A percentile compares a stretch with the other conserved stretches of the same genome.
phyloP scores from a whole-genome alignment of 2,797 vertebrate species.

The Cetoscarus ocellatus region DNA sequence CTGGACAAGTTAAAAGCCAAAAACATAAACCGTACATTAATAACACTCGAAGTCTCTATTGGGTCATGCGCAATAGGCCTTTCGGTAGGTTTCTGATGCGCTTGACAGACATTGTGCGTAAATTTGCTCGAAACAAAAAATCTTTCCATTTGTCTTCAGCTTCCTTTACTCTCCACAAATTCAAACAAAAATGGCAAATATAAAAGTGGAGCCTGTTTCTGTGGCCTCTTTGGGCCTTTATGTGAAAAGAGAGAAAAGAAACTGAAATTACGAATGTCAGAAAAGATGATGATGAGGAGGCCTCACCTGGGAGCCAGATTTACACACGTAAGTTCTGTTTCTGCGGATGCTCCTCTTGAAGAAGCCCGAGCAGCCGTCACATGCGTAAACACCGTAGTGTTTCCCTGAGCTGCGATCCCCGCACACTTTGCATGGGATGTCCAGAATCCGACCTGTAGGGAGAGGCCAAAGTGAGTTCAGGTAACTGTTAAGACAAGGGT shows the following conservation, averaged over 20 bases:
- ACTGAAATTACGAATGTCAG: background rate
- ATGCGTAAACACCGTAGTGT: conserved; percentile 98
- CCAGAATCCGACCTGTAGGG: conserved; percentile 94
- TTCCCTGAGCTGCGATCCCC: conserved; percentile 98
- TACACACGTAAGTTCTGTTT: conserved; percentile 98
- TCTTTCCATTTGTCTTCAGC: background rate
- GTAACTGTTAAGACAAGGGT: too few species aligned
- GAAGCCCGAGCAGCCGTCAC: conserved; percentile 98
- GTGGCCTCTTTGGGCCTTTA: background rate
- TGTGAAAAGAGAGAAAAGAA: background rate
- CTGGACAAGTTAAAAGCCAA: too few species aligned
- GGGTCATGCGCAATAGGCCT: background rate
- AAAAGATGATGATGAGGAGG: background rate
- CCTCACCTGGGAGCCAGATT: conserved; percentile 97
- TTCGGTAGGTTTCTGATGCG: background rate
- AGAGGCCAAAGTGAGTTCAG: conserved; percentile 1
- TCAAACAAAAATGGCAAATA: background rate
- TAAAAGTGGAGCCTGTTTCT: background rate
- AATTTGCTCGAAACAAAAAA: too few species aligned
- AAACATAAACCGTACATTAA: background rate
- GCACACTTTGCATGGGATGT: conserved; percentile 99
- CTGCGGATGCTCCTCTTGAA: conserved; percentile 99
- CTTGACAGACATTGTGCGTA: too few species aligned
- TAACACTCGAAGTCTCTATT: background rate
- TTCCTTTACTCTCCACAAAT: background rate